A percentile compares a stretch with the other conserved stretches of the same genome.
Evolutionary conservation across 2,888 invertebrate species (phyloP).

Genomic region (Augiades crinisus): DNA sequence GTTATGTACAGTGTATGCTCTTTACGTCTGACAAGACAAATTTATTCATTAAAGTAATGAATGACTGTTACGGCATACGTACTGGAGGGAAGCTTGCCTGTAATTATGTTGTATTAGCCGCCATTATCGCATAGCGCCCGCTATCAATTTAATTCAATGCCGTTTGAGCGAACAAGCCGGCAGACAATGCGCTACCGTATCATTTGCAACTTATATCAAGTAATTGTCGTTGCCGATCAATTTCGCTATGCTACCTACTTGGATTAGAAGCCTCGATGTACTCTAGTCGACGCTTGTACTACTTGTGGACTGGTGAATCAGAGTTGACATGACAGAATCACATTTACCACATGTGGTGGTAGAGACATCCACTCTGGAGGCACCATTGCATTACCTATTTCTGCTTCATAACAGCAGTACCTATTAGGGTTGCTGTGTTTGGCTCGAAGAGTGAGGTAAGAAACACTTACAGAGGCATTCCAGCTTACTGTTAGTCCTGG

Average conservation of each 20-base stretch:
- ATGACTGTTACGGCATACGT: conserved; percentile 40
- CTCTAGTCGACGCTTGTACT: background rate
- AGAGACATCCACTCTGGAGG: too few relatives aligned
- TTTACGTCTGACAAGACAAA: conserved; percentile 44
- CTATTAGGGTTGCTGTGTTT: too few relatives aligned
- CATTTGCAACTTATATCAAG: conserved; percentile 38
- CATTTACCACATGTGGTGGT: too few relatives aligned
- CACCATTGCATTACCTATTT: too few relatives aligned
- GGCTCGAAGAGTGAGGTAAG: too few relatives aligned
- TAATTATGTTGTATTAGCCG: conserved; percentile 58
- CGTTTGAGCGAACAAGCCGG: conserved; percentile 52
- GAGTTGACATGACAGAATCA: too few relatives aligned
- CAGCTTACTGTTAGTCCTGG: too few relatives aligned
- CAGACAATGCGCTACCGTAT: conserved; percentile 40
- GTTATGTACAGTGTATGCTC: conserved; percentile 35
- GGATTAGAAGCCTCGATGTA: conserved; percentile 1
- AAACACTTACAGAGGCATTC: too few relatives aligned
- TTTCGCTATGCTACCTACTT: conserved; percentile 33
- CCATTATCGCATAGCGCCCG: conserved; percentile 52
- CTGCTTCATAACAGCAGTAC: too few relatives aligned
- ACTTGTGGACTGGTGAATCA: too few relatives aligned
- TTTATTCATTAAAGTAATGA: conserved; percentile 61
- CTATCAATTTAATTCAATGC: conserved; percentile 65
- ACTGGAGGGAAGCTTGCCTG: conserved; percentile 32
- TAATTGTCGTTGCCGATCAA: conserved; percentile 36